phyloP scores from a whole-genome alignment of 2,888 invertebrate genomes.

The Apodemia mormo region DNA sequence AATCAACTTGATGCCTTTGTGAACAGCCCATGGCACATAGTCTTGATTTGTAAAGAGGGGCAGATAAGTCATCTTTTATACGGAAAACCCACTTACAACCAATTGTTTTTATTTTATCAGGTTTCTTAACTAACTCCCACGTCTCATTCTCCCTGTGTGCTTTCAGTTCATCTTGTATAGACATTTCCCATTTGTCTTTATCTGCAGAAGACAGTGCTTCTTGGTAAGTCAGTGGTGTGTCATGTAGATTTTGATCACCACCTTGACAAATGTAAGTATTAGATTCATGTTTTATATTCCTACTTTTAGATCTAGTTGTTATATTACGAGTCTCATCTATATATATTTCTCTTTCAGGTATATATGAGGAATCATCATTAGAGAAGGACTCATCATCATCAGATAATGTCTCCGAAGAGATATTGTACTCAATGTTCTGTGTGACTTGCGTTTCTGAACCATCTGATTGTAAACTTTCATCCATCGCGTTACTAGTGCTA shows the following conservation, averaged over 20 bases:
- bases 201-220: conserved; percentile 28
- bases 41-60: background rate
- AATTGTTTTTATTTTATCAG: conserved; percentile 22
- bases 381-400: background rate
- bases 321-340: background rate
- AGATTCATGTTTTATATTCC: background rate
- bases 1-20: conserved; percentile 34
- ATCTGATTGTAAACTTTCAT: no score
- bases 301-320: conserved; percentile 3
- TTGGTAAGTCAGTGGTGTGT: conserved; percentile 39
- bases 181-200: conserved; percentile 28
- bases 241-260: background rate
- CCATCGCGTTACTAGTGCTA: no score
- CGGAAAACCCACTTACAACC: conserved; percentile 35
- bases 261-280: conserved; percentile 1
- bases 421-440: no score
- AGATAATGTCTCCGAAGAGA: background rate
- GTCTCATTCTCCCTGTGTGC: conserved; percentile 34
- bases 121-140: conserved; percentile 35
- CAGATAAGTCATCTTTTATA: conserved; percentile 31
- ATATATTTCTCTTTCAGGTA: background rate
- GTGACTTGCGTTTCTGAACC: no score
- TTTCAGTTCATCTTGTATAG: conserved; percentile 28
- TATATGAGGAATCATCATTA: background rate
- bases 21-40: background rate